These are phyloP conservation scores for Coelinius sp. DNA, from an alignment of 2,888 invertebrate species.

Conservation along the genomic window DNA sequence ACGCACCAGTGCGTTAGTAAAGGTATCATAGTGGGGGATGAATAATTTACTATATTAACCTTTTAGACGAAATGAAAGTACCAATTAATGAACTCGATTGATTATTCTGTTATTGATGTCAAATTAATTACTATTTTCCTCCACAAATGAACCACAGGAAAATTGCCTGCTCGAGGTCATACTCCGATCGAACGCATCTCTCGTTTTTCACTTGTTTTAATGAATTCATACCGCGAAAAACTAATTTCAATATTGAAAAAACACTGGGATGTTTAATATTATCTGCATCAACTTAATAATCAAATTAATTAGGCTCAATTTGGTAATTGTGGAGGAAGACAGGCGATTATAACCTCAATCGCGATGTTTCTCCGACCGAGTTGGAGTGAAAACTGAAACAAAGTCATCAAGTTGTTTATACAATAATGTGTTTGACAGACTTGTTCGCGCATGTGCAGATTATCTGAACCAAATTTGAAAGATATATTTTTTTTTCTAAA, in stretches of 20 bases:
- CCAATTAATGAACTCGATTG: neutral
- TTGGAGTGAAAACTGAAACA: slow-evolving; percentile 39
- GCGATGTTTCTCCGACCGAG: slow-evolving; percentile 35
- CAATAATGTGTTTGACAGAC: neutral
- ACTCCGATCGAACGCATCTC: slow-evolving; percentile 31
- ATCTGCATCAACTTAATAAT: neutral
- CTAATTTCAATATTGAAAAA: neutral
- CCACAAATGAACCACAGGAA: slow-evolving; percentile 23
- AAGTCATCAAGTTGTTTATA: neutral
- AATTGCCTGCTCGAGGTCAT: slow-evolving; percentile 37
- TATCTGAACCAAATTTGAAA: too few species aligned
- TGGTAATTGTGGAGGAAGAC: neutral
- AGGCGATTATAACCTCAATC: slow-evolving; percentile 41
- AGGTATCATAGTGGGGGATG: neutral
- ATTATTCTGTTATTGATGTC: slow-evolving; percentile 18
- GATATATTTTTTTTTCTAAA: too few species aligned
- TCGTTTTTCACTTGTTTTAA: slow-evolving; percentile 5
- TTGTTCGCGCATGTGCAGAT: neutral
- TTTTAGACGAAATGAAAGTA: neutral
- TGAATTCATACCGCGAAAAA: neutral
- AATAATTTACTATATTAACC: neutral
- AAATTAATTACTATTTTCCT: slow-evolving; percentile 32
- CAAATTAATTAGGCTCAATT: neutral
- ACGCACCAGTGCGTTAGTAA: neutral
- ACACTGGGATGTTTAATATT: neutral